phyloP scores from a whole-genome alignment of 2,797 vertebrate genomes.

The Enteromius treurensis region DNA sequence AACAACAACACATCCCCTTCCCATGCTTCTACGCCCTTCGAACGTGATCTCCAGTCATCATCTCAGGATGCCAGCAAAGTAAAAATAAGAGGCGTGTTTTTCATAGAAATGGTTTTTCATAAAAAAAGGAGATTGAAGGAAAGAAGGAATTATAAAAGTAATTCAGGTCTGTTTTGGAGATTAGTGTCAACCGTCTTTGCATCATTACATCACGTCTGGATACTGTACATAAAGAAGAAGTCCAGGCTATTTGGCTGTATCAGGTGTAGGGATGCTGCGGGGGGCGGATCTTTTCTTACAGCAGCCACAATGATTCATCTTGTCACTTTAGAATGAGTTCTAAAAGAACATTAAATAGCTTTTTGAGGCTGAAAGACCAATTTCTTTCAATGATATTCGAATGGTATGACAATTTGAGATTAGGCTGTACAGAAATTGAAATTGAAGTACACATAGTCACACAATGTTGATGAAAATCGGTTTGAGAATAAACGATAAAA shows the following conservation, averaged over 20 bases:
- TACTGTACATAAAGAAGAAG: too few species aligned
- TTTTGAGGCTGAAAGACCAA: neutral
- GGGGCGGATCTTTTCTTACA: neutral
- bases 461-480: neutral
- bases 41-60: conserved; percentile 58
- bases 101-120: neutral
- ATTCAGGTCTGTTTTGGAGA: neutral
- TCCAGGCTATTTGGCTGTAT: too few species aligned
- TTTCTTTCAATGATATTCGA: neutral
- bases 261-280: neutral
- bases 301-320: neutral
- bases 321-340: neutral
- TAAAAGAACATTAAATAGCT: neutral
- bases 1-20: conserved; percentile 13
- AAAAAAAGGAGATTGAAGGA: neutral
- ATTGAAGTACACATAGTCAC: neutral
- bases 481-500: neutral
- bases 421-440: neutral
- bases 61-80: conserved; percentile 10
- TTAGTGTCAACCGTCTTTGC: too few species aligned
- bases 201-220: too few species aligned
- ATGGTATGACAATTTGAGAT: neutral
- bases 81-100: conserved; percentile 25
- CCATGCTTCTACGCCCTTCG: conserved; percentile 22
- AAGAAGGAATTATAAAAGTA: neutral